Conservation (phyloP, 2,113 vertebrate species). For the Oreochromis tanganicae region DNA sequence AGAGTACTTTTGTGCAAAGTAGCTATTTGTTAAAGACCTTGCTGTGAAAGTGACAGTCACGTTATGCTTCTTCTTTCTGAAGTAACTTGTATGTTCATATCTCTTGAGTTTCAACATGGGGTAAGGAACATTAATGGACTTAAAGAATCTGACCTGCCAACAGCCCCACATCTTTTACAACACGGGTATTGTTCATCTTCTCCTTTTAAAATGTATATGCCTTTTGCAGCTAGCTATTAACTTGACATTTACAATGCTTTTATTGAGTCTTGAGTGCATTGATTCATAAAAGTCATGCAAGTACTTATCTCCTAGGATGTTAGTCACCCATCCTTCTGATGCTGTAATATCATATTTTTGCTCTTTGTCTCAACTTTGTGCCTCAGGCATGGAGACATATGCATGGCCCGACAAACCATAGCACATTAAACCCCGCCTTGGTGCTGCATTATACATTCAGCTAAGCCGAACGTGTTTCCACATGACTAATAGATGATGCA, state of each 20-base stretch:
- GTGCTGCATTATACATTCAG: constrained; percentile 54
- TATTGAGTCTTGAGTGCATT: constrained; percentile 61
- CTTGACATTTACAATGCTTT: constrained; percentile 66
- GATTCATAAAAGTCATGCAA: constrained; percentile 68
- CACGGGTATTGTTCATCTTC: constrained; percentile 59
- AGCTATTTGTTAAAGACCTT: background rate
- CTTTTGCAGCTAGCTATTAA: constrained; percentile 50
- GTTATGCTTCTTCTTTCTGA: background rate
- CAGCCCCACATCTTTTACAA: constrained; percentile 61
- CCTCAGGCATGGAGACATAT: constrained; percentile 48
- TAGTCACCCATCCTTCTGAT: constrained; percentile 44
- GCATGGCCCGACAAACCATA: constrained; percentile 38
- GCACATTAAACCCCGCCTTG: constrained; percentile 53
- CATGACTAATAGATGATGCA: constrained; percentile 69
- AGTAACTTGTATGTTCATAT: constrained; percentile 1
- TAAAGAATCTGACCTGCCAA: constrained; percentile 52
- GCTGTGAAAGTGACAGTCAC: background rate
- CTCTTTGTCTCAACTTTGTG: constrained; percentile 44
- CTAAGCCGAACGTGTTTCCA: constrained; percentile 57
- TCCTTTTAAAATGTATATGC: constrained; percentile 57
- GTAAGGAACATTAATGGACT: constrained; percentile 38
- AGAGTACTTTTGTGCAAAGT: background rate
- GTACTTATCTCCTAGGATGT: constrained; percentile 48
- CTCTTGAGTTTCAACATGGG: background rate
- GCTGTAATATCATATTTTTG: constrained; percentile 64